These are phyloP conservation scores for Orchestes rusci DNA, from an alignment of 2,888 invertebrate species.

Conservation along the genomic window DNA sequence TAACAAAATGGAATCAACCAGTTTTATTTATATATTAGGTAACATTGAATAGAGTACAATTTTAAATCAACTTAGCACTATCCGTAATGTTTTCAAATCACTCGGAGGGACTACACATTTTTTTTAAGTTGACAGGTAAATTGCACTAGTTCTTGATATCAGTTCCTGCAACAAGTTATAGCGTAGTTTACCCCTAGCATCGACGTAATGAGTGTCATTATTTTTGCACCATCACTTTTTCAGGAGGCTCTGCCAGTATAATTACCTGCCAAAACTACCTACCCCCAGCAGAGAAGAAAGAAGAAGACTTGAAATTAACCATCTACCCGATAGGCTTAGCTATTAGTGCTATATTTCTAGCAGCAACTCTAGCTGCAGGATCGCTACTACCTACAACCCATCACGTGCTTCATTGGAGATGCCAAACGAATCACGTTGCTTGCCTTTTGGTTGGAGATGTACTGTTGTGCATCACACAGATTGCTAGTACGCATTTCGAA, in stretches of 20 bases:
- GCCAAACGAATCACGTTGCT: constrained; percentile 80
- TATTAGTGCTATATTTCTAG: constrained; percentile 73
- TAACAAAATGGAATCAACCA: too few relatives aligned
- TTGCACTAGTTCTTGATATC: too few relatives aligned
- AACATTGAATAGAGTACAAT: too few relatives aligned
- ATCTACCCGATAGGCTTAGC: constrained; percentile 72
- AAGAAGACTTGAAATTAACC: constrained; percentile 51
- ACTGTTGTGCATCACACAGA: constrained; percentile 69
- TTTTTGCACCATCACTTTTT: too few relatives aligned
- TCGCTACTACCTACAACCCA: constrained; percentile 75
- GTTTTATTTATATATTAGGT: too few relatives aligned
- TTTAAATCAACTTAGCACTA: too few relatives aligned
- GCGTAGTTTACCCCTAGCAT: too few relatives aligned
- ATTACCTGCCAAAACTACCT: constrained; percentile 57
- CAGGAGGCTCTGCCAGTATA: constrained; percentile 45
- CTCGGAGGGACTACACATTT: too few relatives aligned
- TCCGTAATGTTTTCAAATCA: too few relatives aligned
- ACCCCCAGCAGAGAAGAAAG: constrained; percentile 30
- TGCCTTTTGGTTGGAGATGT: constrained; percentile 76
- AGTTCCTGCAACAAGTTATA: too few relatives aligned
- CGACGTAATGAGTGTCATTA: too few relatives aligned
- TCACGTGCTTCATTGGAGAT: constrained; percentile 83
- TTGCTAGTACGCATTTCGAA: constrained; percentile 54
- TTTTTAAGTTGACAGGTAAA: too few relatives aligned
- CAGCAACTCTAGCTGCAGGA: constrained; percentile 72